Conservation (phyloP, 1,140 invertebrate genomes). For the Drosophila ficusphila region DNA sequence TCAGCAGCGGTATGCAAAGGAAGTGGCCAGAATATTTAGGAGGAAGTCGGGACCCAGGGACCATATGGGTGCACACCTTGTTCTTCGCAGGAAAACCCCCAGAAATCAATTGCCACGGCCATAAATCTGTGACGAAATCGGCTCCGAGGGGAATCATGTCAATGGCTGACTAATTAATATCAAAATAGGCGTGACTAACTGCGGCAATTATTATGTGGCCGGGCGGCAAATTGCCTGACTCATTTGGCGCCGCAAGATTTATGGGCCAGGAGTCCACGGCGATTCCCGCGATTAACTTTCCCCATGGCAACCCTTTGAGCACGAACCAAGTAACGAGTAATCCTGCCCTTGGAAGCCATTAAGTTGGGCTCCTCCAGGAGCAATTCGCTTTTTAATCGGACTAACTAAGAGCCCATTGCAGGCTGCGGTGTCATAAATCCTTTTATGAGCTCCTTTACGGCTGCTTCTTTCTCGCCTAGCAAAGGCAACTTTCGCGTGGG, state of each 20-base stretch:
- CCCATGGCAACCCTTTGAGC: slow-evolving; percentile 16
- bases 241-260: slow-evolving; percentile 39
- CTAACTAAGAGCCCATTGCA: slow-evolving; percentile 73
- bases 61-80: slow-evolving; percentile 77
- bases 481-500: neutral
- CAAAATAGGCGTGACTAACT: slow-evolving; percentile 74
- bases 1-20: slow-evolving; percentile 53
- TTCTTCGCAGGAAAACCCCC: slow-evolving; percentile 14
- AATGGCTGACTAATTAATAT: slow-evolving; percentile 68
- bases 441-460: slow-evolving; percentile 65
- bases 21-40: slow-evolving; percentile 61
- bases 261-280: slow-evolving; percentile 9
- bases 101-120: slow-evolving; percentile 66
- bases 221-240: slow-evolving; percentile 25
- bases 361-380: slow-evolving; percentile 44
- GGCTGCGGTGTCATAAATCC: slow-evolving; percentile 68
- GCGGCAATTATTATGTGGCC: slow-evolving; percentile 46
- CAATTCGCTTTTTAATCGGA: slow-evolving; percentile 69
- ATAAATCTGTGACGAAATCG: slow-evolving; percentile 61
- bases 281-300: slow-evolving; percentile 8
- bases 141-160: slow-evolving; percentile 31
- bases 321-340: slow-evolving; percentile 21
- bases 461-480: slow-evolving; percentile 1
- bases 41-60: slow-evolving; percentile 54
- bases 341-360: slow-evolving; percentile 41